phyloP scores from a whole-genome alignment of 2,113 vertebrate genomes.

The Daubentonia madagascariensis region DNA sequence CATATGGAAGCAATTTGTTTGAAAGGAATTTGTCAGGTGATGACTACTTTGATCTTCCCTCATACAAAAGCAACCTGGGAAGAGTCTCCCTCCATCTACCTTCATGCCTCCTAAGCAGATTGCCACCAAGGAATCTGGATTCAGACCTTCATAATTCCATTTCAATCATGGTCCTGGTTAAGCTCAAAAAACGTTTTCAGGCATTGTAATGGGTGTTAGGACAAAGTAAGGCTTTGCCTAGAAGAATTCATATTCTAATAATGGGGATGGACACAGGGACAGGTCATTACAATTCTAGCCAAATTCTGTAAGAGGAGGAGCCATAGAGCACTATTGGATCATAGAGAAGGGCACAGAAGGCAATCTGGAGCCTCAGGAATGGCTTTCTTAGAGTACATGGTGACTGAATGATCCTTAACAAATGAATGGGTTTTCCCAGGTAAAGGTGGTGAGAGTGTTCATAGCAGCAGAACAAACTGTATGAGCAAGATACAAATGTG shows the following conservation, averaged over 20 bases:
- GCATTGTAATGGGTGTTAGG: background rate
- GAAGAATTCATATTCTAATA: background rate
- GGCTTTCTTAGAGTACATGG: background rate
- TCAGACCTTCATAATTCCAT: background rate
- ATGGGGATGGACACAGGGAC: background rate
- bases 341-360: background rate
- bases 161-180: background rate
- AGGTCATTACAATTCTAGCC: background rate
- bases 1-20: background rate
- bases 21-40: background rate
- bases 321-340: background rate
- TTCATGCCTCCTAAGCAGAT: background rate
- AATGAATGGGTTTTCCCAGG: background rate
- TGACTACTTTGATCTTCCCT: background rate
- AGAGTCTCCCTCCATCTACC: background rate
- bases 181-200: background rate
- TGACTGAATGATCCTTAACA: background rate
- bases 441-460: background rate
- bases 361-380: background rate
- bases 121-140: background rate
- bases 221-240: background rate
- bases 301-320: background rate
- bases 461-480: background rate
- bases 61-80: background rate
- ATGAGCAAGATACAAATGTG: background rate